These are phyloP conservation scores for Calyptomena viridis DNA, from an alignment of 2,113 vertebrate species.

Conservation along the genomic window DNA sequence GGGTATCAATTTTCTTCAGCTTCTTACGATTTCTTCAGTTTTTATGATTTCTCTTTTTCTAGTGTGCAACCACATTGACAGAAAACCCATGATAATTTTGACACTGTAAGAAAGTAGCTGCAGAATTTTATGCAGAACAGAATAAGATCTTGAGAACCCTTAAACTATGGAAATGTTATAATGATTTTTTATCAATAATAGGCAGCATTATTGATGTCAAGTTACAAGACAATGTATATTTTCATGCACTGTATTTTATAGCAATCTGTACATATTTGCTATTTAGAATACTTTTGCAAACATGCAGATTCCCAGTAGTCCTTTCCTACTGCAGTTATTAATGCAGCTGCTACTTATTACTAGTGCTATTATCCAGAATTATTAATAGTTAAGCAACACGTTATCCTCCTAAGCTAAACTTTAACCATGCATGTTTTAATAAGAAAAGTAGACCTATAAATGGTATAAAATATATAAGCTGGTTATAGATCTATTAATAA, in stretches of 20 bases:
- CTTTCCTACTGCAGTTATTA: neutral
- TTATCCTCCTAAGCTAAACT: neutral
- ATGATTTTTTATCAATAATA: neutral
- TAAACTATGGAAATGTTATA: neutral
- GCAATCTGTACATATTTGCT: neutral
- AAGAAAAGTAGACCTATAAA: neutral
- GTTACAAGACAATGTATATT: neutral
- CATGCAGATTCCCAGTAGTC: neutral
- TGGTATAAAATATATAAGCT: neutral
- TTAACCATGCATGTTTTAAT: neutral
- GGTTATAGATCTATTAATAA: neutral
- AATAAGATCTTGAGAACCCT: neutral
- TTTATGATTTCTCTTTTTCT: slow-evolving; percentile 28
- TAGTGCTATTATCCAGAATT: neutral
- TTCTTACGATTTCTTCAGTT: neutral
- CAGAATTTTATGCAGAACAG: slow-evolving; percentile 2
- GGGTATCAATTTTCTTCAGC: neutral
- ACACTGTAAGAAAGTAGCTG: neutral
- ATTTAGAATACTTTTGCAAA: slow-evolving; percentile 26
- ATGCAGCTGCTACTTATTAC: neutral
- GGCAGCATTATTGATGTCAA: neutral
- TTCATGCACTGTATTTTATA: neutral
- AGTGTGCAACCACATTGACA: neutral
- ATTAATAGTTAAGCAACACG: neutral
- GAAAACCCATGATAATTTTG: slow-evolving; percentile 51